Evolutionary conservation across 1,140 invertebrate genomes (phyloP).

Genomic region (Solen grandis): DNA sequence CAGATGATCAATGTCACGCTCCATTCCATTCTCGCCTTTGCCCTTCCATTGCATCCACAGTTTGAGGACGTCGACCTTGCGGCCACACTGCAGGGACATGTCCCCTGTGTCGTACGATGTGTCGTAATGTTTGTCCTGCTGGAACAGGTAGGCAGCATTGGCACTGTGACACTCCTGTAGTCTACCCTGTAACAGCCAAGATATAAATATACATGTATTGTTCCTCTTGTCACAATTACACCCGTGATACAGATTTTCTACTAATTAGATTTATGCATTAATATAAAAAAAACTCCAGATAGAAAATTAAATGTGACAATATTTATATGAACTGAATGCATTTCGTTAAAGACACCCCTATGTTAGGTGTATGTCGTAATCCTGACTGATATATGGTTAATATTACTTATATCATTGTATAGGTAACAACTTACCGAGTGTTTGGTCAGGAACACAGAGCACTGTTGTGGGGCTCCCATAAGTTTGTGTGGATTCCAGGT

Average conservation of each 20-base stretch:
- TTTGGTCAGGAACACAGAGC: conserved; percentile 97
- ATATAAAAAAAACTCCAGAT: no score
- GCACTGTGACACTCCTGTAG: conserved; percentile 97
- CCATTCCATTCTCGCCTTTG: conserved; percentile 73
- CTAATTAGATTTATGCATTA: no score
- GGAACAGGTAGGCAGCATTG: conserved; percentile 98
- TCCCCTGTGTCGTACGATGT: conserved; percentile 97
- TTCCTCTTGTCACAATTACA: no score
- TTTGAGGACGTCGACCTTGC: conserved; percentile 99
- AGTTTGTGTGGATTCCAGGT: conserved; percentile 99
- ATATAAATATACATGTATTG: no score
- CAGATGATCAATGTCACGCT: conserved; percentile 64
- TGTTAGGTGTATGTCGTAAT: no score
- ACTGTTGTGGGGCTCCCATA: conserved; percentile 97
- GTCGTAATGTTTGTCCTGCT: conserved; percentile 99
- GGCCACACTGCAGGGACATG: conserved; percentile 99
- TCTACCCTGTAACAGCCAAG: conserved; percentile 93
- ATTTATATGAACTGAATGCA: no score
- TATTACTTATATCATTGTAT: no score
- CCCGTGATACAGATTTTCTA: no score
- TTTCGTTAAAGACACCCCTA: no score
- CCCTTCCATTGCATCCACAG: conserved; percentile 96
- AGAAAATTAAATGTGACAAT: no score
- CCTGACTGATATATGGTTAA: no score
- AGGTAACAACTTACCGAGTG: conserved; percentile 94